Percentiles rank a stretch among this genome's conserved stretches.
Evolutionary conservation across 2,797 vertebrate genomes (phyloP).

Genomic region (Leptodactylus fallax): DNA sequence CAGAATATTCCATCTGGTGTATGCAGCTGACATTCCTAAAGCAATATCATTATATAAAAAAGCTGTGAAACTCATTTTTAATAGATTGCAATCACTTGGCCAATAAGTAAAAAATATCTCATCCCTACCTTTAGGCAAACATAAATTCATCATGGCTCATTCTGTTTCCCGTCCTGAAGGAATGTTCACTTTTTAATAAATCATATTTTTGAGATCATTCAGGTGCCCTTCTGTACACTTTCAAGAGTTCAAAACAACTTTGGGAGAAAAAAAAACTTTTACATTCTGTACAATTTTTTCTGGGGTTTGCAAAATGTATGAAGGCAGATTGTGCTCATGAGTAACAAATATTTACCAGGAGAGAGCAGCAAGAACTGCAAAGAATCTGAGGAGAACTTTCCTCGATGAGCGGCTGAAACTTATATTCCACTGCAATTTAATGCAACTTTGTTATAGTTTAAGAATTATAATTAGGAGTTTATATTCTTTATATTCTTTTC

Average conservation of each 20-base stretch:
- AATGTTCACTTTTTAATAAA: conserved; percentile 49
- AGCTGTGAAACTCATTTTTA: conserved; percentile 58
- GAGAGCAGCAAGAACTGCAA: neutral
- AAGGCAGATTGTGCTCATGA: neutral
- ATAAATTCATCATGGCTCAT: conserved; percentile 59
- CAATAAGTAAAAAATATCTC: conserved; percentile 54
- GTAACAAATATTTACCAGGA: neutral
- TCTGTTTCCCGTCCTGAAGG: conserved; percentile 48
- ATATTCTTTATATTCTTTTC: neutral
- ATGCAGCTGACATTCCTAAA: conserved; percentile 58
- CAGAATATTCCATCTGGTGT: conserved; percentile 61
- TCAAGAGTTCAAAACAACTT: conserved; percentile 46
- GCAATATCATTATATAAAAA: conserved; percentile 61
- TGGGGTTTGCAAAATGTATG: neutral
- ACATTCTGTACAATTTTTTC: neutral
- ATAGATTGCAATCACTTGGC: conserved; percentile 60
- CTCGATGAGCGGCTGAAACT: neutral
- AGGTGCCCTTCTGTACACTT: conserved; percentile 30
- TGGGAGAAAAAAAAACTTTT: conserved; percentile 19
- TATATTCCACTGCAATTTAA: neutral
- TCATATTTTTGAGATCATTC: conserved; percentile 48
- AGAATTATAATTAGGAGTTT: too few relatives aligned
- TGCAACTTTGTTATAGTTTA: too few relatives aligned
- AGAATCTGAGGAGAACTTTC: neutral
- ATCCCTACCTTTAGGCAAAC: conserved; percentile 55